Evolutionary conservation across 2,888 invertebrate species (phyloP).

Genomic region (Corythucha ciliata): DNA sequence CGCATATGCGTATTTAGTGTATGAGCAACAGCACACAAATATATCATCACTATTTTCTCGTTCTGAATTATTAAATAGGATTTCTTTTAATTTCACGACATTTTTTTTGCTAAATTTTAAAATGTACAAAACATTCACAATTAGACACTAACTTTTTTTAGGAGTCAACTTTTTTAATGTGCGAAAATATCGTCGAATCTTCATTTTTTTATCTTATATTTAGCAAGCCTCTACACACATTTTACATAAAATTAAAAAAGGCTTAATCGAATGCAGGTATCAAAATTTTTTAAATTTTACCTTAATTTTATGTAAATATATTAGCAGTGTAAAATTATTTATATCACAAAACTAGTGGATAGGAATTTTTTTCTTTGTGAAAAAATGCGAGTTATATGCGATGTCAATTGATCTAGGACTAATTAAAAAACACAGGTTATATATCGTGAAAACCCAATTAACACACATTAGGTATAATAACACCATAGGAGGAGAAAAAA

Average conservation of each 20-base stretch:
- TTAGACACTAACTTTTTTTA: conserved; percentile 35
- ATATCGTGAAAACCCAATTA: conserved; percentile 28
- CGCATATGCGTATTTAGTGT: conserved; percentile 19
- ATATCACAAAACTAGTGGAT: conserved; percentile 34
- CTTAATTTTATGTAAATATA: conserved; percentile 30
- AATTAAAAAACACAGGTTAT: conserved; percentile 28
- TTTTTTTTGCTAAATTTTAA: conserved; percentile 34
- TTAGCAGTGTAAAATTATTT: conserved; percentile 33
- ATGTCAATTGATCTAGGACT: conserved; percentile 29
- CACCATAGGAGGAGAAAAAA: conserved; percentile 26
- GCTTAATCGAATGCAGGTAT: conserved; percentile 34
- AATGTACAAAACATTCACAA: conserved; percentile 35
- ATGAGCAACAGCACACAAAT: conserved; percentile 30
- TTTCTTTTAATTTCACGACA: conserved; percentile 33
- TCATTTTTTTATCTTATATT: conserved; percentile 29
- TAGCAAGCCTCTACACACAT: conserved; percentile 34
- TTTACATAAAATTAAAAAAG: conserved; percentile 31
- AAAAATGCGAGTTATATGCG: conserved; percentile 30
- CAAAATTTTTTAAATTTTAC: conserved; percentile 33
- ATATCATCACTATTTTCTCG: conserved; percentile 31
- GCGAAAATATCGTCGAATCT: conserved; percentile 35
- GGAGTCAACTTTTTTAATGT: conserved; percentile 34
- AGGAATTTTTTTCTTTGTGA: conserved; percentile 30
- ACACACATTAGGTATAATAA: conserved; percentile 27
- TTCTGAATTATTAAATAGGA: conserved; percentile 34